Evolutionary conservation across 53 echinoderm and acorn worm genomes (phyloP).

Genomic region (Henricia sp.): DNA sequence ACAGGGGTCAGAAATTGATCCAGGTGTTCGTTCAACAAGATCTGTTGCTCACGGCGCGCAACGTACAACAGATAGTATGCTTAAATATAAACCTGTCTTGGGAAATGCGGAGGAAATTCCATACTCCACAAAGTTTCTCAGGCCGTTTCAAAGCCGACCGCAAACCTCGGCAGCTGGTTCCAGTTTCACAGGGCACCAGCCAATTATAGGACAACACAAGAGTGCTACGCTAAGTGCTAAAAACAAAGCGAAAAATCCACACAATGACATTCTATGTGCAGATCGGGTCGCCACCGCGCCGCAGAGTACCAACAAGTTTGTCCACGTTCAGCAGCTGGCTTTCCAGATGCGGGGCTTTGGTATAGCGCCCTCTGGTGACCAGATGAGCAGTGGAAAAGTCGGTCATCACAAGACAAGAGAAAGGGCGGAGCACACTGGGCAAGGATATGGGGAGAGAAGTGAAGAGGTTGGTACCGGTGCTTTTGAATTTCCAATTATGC

Average conservation of each 20-base stretch:
- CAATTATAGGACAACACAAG: too few relatives aligned
- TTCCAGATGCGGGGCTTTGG: conserved; percentile 66
- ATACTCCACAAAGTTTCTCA: neutral
- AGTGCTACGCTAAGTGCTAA: conserved; percentile 18
- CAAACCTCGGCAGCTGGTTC: conserved; percentile 11
- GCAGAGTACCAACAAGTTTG: conserved; percentile 63
- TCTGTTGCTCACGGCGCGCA: conserved; percentile 11
- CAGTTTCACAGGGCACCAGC: conserved; percentile 20
- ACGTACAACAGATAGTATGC: conserved; percentile 29
- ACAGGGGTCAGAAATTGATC: too few relatives aligned
- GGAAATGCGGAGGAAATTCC: neutral
- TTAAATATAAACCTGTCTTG: conserved; percentile 45
- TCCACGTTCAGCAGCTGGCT: conserved; percentile 74
- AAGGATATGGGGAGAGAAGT: neutral
- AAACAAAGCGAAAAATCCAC: conserved; percentile 2
- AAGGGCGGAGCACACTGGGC: conserved; percentile 20
- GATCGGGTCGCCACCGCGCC: conserved; percentile 56
- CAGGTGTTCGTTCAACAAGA: neutral
- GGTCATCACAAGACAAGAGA: conserved; percentile 31
- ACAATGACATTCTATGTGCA: conserved; percentile 53
- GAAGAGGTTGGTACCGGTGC: neutral
- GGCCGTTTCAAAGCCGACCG: conserved; percentile 30
- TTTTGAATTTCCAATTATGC: neutral
- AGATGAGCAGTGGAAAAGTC: neutral
- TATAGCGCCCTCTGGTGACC: conserved; percentile 49